Conservation (phyloP, 2,113 vertebrate genomes). For the Ceratotherium simum region DNA sequence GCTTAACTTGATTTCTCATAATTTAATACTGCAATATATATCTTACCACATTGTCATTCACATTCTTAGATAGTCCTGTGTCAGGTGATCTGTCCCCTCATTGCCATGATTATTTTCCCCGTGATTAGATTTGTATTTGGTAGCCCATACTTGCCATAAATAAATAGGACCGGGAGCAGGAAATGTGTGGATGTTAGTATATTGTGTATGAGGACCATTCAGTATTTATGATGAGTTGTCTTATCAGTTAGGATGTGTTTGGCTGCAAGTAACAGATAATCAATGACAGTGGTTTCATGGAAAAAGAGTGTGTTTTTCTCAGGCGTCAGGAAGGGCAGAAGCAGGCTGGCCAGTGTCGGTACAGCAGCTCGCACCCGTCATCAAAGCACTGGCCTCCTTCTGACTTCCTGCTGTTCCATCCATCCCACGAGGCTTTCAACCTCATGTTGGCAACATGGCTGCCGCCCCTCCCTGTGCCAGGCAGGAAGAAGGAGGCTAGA, state of each 20-base stretch:
- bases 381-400: background rate
- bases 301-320: background rate
- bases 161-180: background rate
- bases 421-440: background rate
- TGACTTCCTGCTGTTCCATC: background rate
- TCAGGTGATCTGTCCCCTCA: background rate
- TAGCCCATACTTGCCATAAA: background rate
- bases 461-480: background rate
- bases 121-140: background rate
- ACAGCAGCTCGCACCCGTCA: background rate
- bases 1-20: constrained; percentile 33
- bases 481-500: background rate
- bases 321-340: background rate
- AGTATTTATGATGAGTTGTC: background rate
- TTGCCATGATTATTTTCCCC: background rate
- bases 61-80: background rate
- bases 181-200: background rate
- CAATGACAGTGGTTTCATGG: background rate
- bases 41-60: background rate
- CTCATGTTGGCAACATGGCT: background rate
- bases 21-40: background rate
- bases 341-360: background rate
- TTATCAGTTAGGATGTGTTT: background rate
- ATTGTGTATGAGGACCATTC: background rate
- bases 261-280: background rate